Conservation (phyloP, 1,140 invertebrate genomes). For the Archivesica marissinica region DNA sequence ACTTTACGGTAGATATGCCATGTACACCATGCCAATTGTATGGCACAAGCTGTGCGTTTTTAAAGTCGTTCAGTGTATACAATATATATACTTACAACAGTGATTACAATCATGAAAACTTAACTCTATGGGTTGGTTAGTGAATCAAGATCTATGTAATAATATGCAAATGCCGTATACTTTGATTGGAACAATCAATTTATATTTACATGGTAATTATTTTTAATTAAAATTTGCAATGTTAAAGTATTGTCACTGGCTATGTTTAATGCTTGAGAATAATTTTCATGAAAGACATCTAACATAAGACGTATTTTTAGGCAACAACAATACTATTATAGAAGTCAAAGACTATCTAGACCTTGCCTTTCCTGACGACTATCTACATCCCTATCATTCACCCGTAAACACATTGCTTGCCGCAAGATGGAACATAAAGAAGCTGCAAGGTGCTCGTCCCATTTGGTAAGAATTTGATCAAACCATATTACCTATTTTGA, state of each 20-base stretch:
- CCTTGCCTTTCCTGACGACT: neutral
- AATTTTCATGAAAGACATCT: neutral
- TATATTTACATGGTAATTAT: too few relatives aligned
- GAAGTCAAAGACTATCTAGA: conserved; percentile 13
- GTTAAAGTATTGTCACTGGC: neutral
- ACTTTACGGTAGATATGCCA: too few relatives aligned
- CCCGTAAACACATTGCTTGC: neutral
- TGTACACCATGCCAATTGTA: too few relatives aligned
- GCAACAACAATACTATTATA: neutral
- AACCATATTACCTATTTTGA: neutral
- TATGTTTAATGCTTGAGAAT: neutral
- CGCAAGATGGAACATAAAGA: neutral
- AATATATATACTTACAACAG: neutral
- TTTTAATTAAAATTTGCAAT: neutral
- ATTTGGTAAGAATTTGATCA: neutral
- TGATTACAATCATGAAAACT: neutral
- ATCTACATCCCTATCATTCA: neutral
- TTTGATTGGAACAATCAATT: too few relatives aligned
- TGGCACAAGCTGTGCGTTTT: too few relatives aligned
- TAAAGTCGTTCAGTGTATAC: too few relatives aligned
- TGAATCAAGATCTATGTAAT: neutral
- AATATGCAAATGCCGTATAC: neutral
- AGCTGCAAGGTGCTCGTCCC: neutral
- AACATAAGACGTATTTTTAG: neutral
- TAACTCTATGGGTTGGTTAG: neutral